Evolutionary conservation across 1,140 invertebrate genomes (phyloP).

Genomic region (Pararge aegeria): DNA sequence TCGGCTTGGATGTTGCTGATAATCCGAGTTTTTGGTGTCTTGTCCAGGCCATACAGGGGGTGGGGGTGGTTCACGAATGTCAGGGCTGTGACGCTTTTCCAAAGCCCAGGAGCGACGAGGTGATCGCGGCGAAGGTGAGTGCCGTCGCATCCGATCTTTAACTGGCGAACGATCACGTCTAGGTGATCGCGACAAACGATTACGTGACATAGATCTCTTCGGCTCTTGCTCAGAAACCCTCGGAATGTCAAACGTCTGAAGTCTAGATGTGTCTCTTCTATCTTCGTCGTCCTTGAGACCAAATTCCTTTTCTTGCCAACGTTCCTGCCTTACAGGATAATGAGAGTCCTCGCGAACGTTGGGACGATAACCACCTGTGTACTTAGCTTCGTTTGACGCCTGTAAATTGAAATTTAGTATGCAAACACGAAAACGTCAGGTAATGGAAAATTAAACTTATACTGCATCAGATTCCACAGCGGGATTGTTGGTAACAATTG

Average conservation of each 20-base stretch:
- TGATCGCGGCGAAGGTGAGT: conserved; percentile 57
- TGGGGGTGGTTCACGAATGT: conserved; percentile 47
- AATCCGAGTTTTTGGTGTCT: conserved; percentile 24
- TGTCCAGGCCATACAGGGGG: conserved; percentile 59
- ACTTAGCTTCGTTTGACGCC: conserved; percentile 65
- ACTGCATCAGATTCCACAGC: not conserved
- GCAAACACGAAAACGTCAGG: conserved; percentile 45
- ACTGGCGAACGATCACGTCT: conserved; percentile 54
- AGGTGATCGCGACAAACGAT: conserved; percentile 49
- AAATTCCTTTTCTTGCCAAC: conserved; percentile 45
- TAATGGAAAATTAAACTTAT: not conserved
- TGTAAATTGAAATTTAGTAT: conserved; percentile 71
- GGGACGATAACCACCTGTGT: conserved; percentile 60
- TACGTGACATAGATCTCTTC: conserved; percentile 25
- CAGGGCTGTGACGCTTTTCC: conserved; percentile 61
- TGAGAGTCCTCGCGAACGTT: conserved; percentile 42
- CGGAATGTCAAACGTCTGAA: conserved; percentile 38
- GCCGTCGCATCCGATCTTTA: conserved; percentile 48
- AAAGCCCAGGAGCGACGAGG: conserved; percentile 64
- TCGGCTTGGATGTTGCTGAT: conserved; percentile 24
- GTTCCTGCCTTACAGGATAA: conserved; percentile 35
- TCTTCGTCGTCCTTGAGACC: conserved; percentile 40
- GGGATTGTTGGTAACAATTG: not conserved
- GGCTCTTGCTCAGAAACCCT: conserved; percentile 32
- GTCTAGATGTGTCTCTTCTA: conserved; percentile 35